Base-by-base conservation (phyloP, 2,797 vertebrate species). In the Podarcis lilfordi region DNA sequence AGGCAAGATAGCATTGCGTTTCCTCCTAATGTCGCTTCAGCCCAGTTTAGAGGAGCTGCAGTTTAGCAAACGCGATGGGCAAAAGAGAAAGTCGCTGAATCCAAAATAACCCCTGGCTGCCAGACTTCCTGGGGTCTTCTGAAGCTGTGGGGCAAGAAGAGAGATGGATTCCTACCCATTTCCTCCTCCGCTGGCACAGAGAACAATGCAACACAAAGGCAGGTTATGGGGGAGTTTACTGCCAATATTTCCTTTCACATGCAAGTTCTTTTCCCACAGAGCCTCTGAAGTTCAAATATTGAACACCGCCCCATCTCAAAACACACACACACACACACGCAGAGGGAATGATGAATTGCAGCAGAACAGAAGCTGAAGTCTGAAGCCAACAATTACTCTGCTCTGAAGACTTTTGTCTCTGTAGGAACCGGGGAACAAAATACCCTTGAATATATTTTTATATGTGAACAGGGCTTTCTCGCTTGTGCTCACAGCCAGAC, bases 371-470 rank as follows among this genome's bases (percentile, higher is more conserved):
- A 82, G 27, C 90, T 85, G 91, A 93, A 93, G 91, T 91, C 94
- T 93, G 80, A 94, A 94, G 71, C 84, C 93, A 89, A 93, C 89
- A 91, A 94, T 92, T 88, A 84, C 82, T 91, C 92, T 81, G 19
- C 91, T 92, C 90, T 3, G 8, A 89, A 93, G 92, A 64, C 21
- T 84, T 90, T 86, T 88, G 79, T 83, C 88, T 88, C 93, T 84
- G 80, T 89, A 89, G 90, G 89, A 95, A 61, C 87, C n/a, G 43
- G 82, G 85, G 90, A 90, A 87, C 11, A 81, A 69, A 92, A 78
- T 87, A 92, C 81, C 79, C 87, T 5, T 1, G 29, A 11, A 86
- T 92, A 13, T 64, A 61, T 29, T 92, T 90, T 91, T 88, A 89
- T 75, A 76, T 76, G 27, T 84, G 91, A 75, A 59, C 86, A 89